Percentiles rank a stretch among this genome's conserved stretches.
These are phyloP conservation scores for Erithacus rubecula DNA, from an alignment of 2,797 vertebrate genomes.

Conservation along the genomic window DNA sequence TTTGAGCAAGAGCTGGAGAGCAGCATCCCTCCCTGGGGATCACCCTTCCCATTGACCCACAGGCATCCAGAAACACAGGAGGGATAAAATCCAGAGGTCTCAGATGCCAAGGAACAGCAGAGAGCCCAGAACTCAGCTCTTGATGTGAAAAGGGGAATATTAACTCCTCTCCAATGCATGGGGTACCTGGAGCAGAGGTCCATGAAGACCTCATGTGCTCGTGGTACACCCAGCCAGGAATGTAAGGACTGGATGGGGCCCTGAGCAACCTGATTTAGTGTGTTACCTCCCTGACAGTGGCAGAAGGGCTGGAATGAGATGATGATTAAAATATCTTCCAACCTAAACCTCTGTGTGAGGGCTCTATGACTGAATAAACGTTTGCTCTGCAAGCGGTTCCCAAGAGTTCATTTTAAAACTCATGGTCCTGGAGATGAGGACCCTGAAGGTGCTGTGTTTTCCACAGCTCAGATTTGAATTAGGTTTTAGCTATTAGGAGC, in stretches of 20 bases:
- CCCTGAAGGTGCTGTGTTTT: background rate
- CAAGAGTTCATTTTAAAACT: background rate
- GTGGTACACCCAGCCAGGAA: background rate
- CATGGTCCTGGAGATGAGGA: background rate
- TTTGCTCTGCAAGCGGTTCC: background rate
- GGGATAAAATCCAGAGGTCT: background rate
- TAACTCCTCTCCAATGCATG: accelerated
- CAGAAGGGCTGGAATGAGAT: background rate
- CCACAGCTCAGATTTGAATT: background rate
- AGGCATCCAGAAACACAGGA: background rate
- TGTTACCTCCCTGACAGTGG: no score
- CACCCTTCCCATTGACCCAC: accelerated
- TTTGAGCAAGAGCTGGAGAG: background rate
- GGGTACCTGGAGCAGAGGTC: background rate
- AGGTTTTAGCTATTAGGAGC: background rate
- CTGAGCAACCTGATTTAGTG: background rate
- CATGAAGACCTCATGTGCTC: background rate
- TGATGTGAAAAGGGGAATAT: accelerated
- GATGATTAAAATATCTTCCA: background rate
- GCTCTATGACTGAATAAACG: accelerated
- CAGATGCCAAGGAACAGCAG: accelerated
- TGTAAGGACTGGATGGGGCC: accelerated
- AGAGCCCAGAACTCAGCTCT: background rate
- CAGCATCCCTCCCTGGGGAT: accelerated
- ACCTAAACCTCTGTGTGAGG: background rate